Evolutionary conservation across 1,140 invertebrate species (phyloP), one percentile per base, ranked within the genome.

Genomic region (Mamestra configurata): DNA sequence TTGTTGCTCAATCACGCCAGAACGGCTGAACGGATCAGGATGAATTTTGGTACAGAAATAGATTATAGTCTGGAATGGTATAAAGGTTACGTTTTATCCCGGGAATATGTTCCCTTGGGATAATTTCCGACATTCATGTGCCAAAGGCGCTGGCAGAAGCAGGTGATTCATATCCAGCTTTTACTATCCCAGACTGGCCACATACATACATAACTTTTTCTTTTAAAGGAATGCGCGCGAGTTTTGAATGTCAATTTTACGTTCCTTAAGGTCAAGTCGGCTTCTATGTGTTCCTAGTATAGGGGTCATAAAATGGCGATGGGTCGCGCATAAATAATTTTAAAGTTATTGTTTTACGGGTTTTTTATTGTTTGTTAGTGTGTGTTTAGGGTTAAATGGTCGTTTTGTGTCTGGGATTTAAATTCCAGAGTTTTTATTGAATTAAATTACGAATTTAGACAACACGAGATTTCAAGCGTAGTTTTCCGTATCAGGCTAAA

Each of bases 211-310:
- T 76, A 35, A 64, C 57, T 76, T 76, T 76, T 61, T 76, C 57
- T 64, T 64, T 22, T 43, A 53, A 75, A 84, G 81, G 86, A 83
- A 85, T 88, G 85, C 80, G 83, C 79, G 79, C 83, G 84, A 76
- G 83, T 57, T 84, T 82, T 81, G 88, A 87, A 87, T 89, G 77
- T 82, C 84, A 88, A 89, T 83, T 80, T 82, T 43, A 76, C 43
- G 71, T 71, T 71, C n/a, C 18, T 57, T 77, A 71, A 80, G 72
- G 79, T 57, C 51, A 77, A 49, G 72, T 35, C 66, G 64, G 64
- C 77, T 20, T 64, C 35, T 46, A 49, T 49, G 49, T 78, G 64
- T 78, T 78, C 49, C 40, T 20, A 76, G 72, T 75, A 75, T 46
- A 59, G 20, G 20, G 77, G 66, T 53, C 18, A 57, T 78, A 70